These are phyloP conservation scores for Heliconius erato DNA, from an alignment of 2,888 invertebrate genomes.

Conservation along the genomic window DNA sequence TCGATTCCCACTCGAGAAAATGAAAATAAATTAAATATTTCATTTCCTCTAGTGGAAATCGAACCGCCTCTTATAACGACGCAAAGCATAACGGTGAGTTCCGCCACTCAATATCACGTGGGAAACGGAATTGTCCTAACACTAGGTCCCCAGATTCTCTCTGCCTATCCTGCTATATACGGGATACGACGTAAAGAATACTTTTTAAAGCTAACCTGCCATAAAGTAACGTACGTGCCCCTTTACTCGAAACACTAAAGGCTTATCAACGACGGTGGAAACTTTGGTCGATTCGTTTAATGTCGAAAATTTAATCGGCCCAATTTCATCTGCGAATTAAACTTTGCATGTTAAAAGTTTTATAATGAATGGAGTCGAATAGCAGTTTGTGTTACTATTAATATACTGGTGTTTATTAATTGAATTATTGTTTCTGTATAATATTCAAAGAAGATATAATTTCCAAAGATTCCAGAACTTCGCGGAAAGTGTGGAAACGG, in stretches of 20 bases:
- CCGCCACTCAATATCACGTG: too few species aligned
- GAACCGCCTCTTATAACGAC: too few species aligned
- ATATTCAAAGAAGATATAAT: background rate
- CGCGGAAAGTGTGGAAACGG: too few species aligned
- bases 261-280: conserved; percentile 41
- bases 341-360: conserved; percentile 54
- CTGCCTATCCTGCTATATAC: too few species aligned
- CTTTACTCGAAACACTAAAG: conserved; percentile 31
- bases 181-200: background rate
- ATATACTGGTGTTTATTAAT: background rate
- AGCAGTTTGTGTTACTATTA: conserved; percentile 48
- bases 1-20: too few species aligned
- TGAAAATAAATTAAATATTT: too few species aligned
- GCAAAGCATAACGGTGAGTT: too few species aligned
- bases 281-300: conserved; percentile 53
- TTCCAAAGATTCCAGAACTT: too few species aligned
- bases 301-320: conserved; percentile 54
- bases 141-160: too few species aligned
- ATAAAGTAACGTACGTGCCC: conserved; percentile 15
- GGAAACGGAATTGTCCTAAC: too few species aligned
- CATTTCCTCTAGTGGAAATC: too few species aligned
- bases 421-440: conserved; percentile 2
- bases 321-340: conserved; percentile 52
- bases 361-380: conserved; percentile 50
- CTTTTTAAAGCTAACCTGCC: conserved; percentile 12